These are phyloP conservation scores for zebrafish (Danio rerio) DNA, from an alignment of 2,113 vertebrate genomes.

Conservation along the genomic window DNA sequence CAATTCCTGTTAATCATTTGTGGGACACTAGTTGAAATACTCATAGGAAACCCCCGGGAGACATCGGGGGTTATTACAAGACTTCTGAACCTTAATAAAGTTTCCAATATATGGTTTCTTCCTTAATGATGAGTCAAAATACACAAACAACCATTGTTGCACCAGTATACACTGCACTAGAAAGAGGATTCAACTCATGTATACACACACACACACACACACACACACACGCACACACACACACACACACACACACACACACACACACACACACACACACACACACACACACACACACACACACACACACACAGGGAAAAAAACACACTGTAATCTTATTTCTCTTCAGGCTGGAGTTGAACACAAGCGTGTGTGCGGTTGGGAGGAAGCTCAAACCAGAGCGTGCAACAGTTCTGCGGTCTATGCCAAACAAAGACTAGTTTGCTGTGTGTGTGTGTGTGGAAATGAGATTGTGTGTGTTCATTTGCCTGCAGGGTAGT, in stretches of 20 bases:
- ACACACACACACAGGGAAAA: not conserved
- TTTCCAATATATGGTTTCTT: no score
- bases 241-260: not conserved
- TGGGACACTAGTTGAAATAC: no score
- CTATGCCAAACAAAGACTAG: not conserved
- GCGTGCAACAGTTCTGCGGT: slow-evolving; percentile 25
- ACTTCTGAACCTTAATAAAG: no score
- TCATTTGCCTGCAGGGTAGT: not conserved
- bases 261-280: not conserved
- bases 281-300: not conserved
- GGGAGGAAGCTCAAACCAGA: not conserved
- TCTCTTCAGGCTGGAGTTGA: not conserved
- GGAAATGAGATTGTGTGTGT: slow-evolving; percentile 11
- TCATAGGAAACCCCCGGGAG: no score
- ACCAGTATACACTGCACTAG: not conserved
- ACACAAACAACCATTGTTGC: not conserved
- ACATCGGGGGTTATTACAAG: no score
- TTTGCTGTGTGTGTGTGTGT: not conserved
- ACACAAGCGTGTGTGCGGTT: slow-evolving; percentile 8
- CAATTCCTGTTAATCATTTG: no score
- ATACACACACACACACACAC: not conserved
- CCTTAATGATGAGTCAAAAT: no score
- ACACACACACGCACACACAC: not conserved
- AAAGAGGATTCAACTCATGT: not conserved
- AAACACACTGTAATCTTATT: not conserved